Conservation (phyloP, 2,888 invertebrate species). For the Rotaria sp. region DNA sequence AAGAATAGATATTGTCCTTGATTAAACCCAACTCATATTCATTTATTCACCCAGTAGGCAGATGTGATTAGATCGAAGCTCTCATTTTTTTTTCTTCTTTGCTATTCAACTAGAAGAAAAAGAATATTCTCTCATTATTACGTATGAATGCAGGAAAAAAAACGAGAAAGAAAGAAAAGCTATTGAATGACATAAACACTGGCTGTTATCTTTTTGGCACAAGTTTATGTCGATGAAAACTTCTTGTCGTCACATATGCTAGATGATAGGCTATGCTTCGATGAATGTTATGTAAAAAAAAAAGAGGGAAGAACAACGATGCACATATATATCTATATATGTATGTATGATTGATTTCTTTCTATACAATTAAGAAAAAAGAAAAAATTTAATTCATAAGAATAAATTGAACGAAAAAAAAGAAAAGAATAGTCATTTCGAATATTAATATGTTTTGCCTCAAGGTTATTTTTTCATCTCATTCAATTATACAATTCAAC, state of each 20-base stretch:
- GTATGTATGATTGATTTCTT: neutral
- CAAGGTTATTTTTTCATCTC: neutral
- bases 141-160: neutral
- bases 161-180: neutral
- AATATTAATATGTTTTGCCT: neutral
- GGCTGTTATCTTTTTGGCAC: neutral
- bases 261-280: neutral
- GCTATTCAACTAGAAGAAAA: neutral
- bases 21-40: neutral
- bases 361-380: neutral
- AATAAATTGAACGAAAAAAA: neutral
- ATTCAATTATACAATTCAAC: constrained; percentile 4
- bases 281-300: constrained; percentile 6
- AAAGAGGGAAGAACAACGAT: neutral
- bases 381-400: too few relatives aligned
- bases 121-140: neutral
- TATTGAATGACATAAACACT: constrained; percentile 10
- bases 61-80: neutral
- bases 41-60: neutral
- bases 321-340: too few relatives aligned
- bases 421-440: neutral
- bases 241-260: constrained; percentile 3
- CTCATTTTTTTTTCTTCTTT: neutral
- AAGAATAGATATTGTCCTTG: constrained; percentile 11
- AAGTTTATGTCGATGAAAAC: constrained; percentile 12